These are phyloP conservation scores for Apeira syringaria DNA, from an alignment of 2,888 invertebrate species.

Conservation along the genomic window DNA sequence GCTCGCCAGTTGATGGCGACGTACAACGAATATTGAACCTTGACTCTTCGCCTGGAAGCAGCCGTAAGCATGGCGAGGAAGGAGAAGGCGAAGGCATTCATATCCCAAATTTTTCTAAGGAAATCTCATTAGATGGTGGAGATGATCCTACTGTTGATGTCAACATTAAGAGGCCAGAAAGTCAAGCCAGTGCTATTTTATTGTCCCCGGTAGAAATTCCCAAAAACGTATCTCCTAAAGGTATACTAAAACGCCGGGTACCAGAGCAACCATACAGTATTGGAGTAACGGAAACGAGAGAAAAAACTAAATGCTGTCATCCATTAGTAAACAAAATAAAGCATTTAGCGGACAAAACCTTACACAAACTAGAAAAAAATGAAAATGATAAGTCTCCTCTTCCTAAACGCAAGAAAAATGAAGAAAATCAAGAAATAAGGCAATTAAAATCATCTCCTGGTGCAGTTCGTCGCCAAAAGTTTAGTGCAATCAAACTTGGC, in stretches of 20 bases:
- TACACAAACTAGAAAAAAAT: constrained; percentile 76
- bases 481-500: constrained; percentile 75
- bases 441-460: constrained; percentile 85
- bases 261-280: constrained; percentile 67
- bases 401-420: constrained; percentile 75
- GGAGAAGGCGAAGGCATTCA: constrained; percentile 74
- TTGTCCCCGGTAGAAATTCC: constrained; percentile 58
- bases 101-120: constrained; percentile 78
- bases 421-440: constrained; percentile 83
- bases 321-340: constrained; percentile 86
- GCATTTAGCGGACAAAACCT: constrained; percentile 85
- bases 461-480: constrained; percentile 80
- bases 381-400: constrained; percentile 69
- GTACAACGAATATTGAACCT: constrained; percentile 71
- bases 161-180: constrained; percentile 59
- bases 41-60: constrained; percentile 78
- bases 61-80: constrained; percentile 73
- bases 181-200: constrained; percentile 53
- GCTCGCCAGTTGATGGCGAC: constrained; percentile 63
- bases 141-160: constrained; percentile 56
- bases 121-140: constrained; percentile 72
- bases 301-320: constrained; percentile 83
- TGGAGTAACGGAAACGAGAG: constrained; percentile 70
- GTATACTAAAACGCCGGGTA: constrained; percentile 79
- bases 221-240: constrained; percentile 75